Conservation (phyloP, 1,140 invertebrate species). For the Drosophila ercepeae region DNA sequence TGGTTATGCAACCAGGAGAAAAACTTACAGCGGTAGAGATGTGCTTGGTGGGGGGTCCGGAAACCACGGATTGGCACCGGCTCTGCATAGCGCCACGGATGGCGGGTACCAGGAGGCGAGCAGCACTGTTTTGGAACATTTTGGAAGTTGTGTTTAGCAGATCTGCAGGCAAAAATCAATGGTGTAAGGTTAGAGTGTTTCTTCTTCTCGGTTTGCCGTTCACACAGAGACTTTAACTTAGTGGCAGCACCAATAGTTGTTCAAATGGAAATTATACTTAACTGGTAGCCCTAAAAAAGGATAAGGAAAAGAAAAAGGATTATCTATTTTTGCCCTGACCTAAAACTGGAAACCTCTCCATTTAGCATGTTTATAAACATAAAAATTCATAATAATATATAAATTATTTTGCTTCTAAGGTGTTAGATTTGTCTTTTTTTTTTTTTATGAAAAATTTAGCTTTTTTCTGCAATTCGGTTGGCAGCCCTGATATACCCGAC, state of each 20-base stretch:
- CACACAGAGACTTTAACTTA: not conserved
- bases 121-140: slow-evolving; percentile 82
- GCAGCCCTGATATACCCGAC: too few relatives aligned
- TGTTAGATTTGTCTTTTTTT: too few relatives aligned
- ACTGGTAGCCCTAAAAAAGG: not conserved
- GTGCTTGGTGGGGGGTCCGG: slow-evolving; percentile 73
- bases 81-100: slow-evolving; percentile 73
- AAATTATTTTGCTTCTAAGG: too few relatives aligned
- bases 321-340: too few relatives aligned
- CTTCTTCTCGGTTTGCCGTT: slow-evolving; percentile 16
- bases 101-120: slow-evolving; percentile 73
- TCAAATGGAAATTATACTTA: too few relatives aligned
- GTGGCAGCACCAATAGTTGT: not conserved
- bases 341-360: too few relatives aligned
- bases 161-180: slow-evolving; percentile 36
- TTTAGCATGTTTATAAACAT: too few relatives aligned
- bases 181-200: slow-evolving; percentile 44
- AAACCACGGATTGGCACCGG: slow-evolving; percentile 76
- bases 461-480: too few relatives aligned
- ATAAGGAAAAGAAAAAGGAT: too few relatives aligned
- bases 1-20: slow-evolving; percentile 75
- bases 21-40: slow-evolving; percentile 75
- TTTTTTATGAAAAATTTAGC: not conserved
- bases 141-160: slow-evolving; percentile 32
- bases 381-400: too few relatives aligned